Percentiles rank a stretch among this genome's conserved stretches.
These are phyloP conservation scores for Hippoglossus hippoglossus DNA, from an alignment of 2,797 vertebrate species.

Conservation along the genomic window DNA sequence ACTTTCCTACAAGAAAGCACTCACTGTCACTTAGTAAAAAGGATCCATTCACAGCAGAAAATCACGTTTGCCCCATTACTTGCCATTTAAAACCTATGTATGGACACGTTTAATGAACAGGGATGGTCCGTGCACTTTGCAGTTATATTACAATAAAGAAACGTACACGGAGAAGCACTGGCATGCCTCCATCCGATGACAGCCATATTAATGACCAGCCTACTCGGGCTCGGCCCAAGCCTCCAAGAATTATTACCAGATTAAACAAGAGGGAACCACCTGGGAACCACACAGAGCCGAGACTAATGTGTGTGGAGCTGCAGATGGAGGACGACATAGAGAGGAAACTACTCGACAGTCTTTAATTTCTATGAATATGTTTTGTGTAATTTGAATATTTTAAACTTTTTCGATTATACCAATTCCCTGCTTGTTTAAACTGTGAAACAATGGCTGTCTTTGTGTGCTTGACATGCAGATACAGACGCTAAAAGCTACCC, in stretches of 20 bases:
- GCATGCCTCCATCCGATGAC: conserved; percentile 27
- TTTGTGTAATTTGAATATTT: neutral
- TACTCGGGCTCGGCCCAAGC: conserved; percentile 6
- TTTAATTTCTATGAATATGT: neutral
- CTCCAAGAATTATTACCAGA: conserved; percentile 43
- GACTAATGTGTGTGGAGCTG: conserved; percentile 18
- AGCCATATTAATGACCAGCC: conserved; percentile 47
- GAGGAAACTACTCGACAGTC: conserved; percentile 16
- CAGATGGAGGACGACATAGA: conserved; percentile 21
- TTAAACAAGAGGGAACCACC: conserved; percentile 47
- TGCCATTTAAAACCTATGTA: conserved; percentile 22
- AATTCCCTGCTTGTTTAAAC: neutral
- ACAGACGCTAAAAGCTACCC: conserved; percentile 6
- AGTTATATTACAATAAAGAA: neutral
- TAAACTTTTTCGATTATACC: neutral
- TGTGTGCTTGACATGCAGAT: conserved; percentile 11
- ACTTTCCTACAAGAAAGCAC: conserved; percentile 57
- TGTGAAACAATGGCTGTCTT: neutral
- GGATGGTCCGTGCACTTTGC: neutral
- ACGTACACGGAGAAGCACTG: neutral
- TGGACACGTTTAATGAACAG: conserved; percentile 21
- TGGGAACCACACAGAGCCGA: conserved; percentile 38
- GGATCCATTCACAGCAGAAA: conserved; percentile 55
- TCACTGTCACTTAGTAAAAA: conserved; percentile 57
- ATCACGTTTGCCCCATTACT: conserved; percentile 28